phyloP scores from a whole-genome alignment of 2,113 vertebrate genomes.

The Setophaga kirtlandii region DNA sequence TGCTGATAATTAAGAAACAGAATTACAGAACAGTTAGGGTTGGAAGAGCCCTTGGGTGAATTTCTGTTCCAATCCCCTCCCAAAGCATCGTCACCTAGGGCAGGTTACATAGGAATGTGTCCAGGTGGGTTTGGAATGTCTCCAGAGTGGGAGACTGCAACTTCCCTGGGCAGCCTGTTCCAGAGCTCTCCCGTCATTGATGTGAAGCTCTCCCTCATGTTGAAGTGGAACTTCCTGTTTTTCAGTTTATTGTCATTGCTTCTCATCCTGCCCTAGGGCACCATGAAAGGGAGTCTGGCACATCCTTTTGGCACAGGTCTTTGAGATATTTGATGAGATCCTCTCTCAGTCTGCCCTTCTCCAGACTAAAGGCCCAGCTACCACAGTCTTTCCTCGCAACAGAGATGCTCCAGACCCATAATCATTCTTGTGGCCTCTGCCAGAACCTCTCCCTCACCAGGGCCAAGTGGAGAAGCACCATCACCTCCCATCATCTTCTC shows the following conservation, averaged over 20 bases:
- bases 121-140: not conserved
- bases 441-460: not conserved
- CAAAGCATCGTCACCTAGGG: not conserved
- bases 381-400: fast-evolving
- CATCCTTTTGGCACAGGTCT: fast-evolving
- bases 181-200: not conserved
- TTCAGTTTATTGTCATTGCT: not conserved
- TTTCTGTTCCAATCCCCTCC: not conserved
- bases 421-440: not conserved
- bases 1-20: not conserved
- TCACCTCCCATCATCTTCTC: not conserved
- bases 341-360: not conserved
- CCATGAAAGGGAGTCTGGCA: not conserved
- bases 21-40: not conserved
- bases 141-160: not conserved
- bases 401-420: not conserved
- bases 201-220: not conserved
- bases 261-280: not conserved
- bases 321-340: not conserved
- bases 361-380: not conserved
- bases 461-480: not conserved
- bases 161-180: not conserved
- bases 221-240: not conserved
- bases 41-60: not conserved
- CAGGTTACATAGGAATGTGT: not conserved